These are phyloP conservation scores for Valencia hispanica DNA, from an alignment of 2,797 vertebrate species.

Conservation along the genomic window DNA sequence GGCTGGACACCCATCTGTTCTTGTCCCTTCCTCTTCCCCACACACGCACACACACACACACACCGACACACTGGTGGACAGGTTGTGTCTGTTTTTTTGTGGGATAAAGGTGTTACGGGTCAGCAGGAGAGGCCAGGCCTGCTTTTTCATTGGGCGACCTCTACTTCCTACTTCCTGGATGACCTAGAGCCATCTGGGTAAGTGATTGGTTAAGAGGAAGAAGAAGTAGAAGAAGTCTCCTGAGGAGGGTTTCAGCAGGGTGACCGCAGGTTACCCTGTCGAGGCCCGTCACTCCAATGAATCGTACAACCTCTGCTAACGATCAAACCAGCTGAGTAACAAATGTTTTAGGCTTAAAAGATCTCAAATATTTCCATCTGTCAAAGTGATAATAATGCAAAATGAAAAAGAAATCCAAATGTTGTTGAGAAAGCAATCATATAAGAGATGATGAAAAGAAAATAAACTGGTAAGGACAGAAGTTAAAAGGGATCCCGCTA, in stretches of 20 bases:
- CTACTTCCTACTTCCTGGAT: conserved; percentile 88
- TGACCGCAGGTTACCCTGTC: conserved; percentile 81
- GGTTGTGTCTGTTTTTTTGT: conserved; percentile 69
- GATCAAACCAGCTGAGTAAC: conserved; percentile 87
- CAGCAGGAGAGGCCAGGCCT: conserved; percentile 71
- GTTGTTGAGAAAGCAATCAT: background rate
- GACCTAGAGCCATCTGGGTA: conserved; percentile 91
- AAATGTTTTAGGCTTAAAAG: conserved; percentile 56
- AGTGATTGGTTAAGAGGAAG: conserved; percentile 82
- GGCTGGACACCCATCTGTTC: conserved; percentile 48
- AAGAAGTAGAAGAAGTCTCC: conserved; percentile 60
- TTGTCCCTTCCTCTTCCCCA: conserved; percentile 36
- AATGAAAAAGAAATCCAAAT: background rate
- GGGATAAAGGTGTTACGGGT: conserved; percentile 75
- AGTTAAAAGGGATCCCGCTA: background rate
- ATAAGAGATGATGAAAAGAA: rapidly evolving
- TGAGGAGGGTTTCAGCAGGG: conserved; percentile 42
- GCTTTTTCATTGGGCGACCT: conserved; percentile 79
- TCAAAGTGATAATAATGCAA: background rate
- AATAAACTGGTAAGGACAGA: background rate
- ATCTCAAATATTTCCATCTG: conserved; percentile 31
- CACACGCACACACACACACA: conserved; percentile 15
- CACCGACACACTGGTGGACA: conserved; percentile 20
- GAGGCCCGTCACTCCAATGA: conserved; percentile 89
- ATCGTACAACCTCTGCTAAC: conserved; percentile 90